These are phyloP conservation scores for Linhomoeus sp. DNA, from an alignment of 2,888 invertebrate genomes.

Conservation along the genomic window DNA sequence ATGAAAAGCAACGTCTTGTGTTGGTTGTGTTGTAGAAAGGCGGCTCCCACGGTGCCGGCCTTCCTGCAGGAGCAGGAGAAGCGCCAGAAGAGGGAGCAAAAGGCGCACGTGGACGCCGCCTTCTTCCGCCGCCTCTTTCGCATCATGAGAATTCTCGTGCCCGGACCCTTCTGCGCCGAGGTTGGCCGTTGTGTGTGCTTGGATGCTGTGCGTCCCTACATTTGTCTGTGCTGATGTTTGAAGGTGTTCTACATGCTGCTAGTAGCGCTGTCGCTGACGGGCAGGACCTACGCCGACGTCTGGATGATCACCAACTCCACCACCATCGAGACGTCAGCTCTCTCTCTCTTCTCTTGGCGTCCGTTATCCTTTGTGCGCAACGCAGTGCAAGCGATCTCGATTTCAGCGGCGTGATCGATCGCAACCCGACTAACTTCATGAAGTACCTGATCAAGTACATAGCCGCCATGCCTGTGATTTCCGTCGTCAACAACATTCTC, in stretches of 20 bases:
- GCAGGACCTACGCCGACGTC: constrained; percentile 78
- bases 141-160: constrained; percentile 14
- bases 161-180: constrained; percentile 15
- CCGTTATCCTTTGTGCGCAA: no score
- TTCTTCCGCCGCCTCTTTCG: constrained; percentile 17
- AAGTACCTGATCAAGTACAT: constrained; percentile 53
- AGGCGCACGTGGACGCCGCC: constrained; percentile 29
- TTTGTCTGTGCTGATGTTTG: not conserved
- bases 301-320: constrained; percentile 94
- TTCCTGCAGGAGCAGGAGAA: not conserved
- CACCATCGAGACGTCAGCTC: constrained; percentile 54
- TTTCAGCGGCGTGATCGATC: constrained; percentile 69
- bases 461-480: constrained; percentile 70
- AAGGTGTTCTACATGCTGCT: constrained; percentile 22
- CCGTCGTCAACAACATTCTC: constrained; percentile 72
- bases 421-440: constrained; percentile 55
- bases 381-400: no score
- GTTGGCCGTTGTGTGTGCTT: constrained; percentile 5
- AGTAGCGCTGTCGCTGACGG: constrained; percentile 54
- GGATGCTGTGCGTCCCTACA: not conserved
- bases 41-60: not conserved
- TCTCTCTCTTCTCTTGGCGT: no score
- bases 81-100: constrained; percentile 9
- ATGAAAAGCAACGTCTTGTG: no score
- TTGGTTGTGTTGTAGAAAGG: not conserved